Percentiles rank a stretch among this genome's conserved stretches.
Evolutionary conservation across 2,888 invertebrate species (phyloP).

Genomic region (Cephonodes hylas): DNA sequence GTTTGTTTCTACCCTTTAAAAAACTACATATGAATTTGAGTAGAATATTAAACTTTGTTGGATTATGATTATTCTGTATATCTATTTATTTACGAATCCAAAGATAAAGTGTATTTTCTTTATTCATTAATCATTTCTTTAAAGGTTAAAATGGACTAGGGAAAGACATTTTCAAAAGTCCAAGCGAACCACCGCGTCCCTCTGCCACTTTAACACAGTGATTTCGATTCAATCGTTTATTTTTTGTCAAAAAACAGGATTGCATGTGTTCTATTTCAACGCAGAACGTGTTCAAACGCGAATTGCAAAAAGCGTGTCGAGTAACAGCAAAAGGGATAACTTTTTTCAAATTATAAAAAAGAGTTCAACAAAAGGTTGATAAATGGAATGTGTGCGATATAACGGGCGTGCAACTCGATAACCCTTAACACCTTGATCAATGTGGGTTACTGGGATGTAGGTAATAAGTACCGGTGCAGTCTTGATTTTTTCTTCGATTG

Average conservation of each 20-base stretch:
- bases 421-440: constrained; percentile 76
- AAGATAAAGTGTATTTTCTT: no score
- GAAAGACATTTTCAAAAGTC: no score
- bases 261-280: not conserved
- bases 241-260: not conserved
- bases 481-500: constrained; percentile 59
- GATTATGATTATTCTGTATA: no score
- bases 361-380: constrained; percentile 58
- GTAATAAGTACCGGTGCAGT: constrained; percentile 47
- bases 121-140: no score
- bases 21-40: no score
- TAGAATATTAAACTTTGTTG: no score
- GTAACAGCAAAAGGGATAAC: constrained; percentile 46
- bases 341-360: constrained; percentile 56
- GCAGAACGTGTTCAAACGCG: not conserved
- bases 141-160: no score
- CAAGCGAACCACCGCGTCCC: no score
- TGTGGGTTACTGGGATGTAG: constrained; percentile 75
- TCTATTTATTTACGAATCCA: no score
- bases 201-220: not conserved
- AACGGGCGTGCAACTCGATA: constrained; percentile 77
- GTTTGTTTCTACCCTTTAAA: no score
- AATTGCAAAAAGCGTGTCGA: constrained; percentile 33
- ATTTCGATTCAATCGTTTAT: not conserved
- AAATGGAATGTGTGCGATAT: constrained; percentile 49